phyloP scores from a whole-genome alignment of 2,113 vertebrate genomes.

The mouse (Mus musculus) region DNA sequence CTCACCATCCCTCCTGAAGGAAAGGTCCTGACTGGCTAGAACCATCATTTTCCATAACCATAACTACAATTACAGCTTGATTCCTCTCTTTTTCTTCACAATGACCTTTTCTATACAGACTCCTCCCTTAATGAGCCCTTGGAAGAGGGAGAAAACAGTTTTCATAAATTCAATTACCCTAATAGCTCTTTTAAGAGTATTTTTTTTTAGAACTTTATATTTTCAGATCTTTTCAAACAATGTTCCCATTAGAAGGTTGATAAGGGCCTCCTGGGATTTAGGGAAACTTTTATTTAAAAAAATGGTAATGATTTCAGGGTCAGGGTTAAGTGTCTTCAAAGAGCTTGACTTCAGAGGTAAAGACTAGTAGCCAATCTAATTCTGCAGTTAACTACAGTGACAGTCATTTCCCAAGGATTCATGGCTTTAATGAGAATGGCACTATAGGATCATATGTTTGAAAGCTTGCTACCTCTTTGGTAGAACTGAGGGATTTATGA shows the following conservation, averaged over 20 bases:
- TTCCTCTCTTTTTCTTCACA: not conserved
- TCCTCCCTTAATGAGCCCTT: constrained; percentile 73
- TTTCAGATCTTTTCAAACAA: constrained; percentile 86
- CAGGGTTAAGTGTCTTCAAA: constrained; percentile 81
- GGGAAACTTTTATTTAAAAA: constrained; percentile 86
- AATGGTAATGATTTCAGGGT: constrained; percentile 84
- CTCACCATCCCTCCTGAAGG: constrained; percentile 66
- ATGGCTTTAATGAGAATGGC: not conserved
- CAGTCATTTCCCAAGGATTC: accelerated
- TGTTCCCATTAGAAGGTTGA: constrained; percentile 80
- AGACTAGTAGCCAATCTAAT: not conserved
- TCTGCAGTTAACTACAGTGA: not conserved
- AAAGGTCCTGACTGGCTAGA: constrained; percentile 80
- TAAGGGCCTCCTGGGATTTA: constrained; percentile 82
- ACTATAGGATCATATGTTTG: not conserved
- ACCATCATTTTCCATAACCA: constrained; percentile 62
- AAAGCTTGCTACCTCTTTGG: not conserved
- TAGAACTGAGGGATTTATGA: not conserved
- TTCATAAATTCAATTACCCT: constrained; percentile 85
- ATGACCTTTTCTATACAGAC: not conserved
- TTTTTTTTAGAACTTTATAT: constrained; percentile 78
- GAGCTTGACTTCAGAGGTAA: constrained; percentile 46
- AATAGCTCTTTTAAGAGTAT: constrained; percentile 83
- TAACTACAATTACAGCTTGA: constrained; percentile 50
- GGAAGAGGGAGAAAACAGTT: constrained; percentile 84